These are phyloP conservation scores for Nipponia nippon DNA, from an alignment of 2,113 vertebrate genomes.

Conservation along the genomic window DNA sequence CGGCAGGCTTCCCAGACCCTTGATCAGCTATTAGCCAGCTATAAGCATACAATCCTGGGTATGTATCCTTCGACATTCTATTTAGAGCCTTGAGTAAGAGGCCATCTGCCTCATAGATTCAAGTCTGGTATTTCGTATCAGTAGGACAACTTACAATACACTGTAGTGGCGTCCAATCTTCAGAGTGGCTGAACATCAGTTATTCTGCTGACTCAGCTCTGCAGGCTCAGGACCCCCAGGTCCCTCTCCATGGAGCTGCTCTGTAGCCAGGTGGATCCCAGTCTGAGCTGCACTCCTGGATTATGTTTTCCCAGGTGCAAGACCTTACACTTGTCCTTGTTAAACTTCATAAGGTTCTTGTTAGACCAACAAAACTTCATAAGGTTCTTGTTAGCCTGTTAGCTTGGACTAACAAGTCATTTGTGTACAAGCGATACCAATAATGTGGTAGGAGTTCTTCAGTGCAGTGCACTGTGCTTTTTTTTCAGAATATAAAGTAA, in stretches of 20 bases:
- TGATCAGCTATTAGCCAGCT: not conserved
- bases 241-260: too few relatives aligned
- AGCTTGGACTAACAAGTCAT: not conserved
- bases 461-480: not conserved
- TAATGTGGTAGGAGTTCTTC: not conserved
- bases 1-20: too few relatives aligned
- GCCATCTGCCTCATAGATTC: not conserved
- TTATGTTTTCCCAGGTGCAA: too few relatives aligned
- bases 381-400: too few relatives aligned
- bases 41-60: not conserved
- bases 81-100: not conserved
- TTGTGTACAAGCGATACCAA: not conserved
- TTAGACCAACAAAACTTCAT: too few relatives aligned
- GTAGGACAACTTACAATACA: not conserved
- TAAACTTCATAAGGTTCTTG: too few relatives aligned
- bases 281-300: too few relatives aligned
- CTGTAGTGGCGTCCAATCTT: not conserved
- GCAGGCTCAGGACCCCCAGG: not conserved
- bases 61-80: not conserved
- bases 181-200: not conserved
- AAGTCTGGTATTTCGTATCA: not conserved
- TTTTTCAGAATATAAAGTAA: not conserved
- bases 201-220: not conserved
- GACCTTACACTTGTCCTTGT: too few relatives aligned
- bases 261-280: too few relatives aligned